Percentiles rank a stretch among this genome's conserved stretches.
These are phyloP conservation scores for Leptobrachium leishanense DNA, from an alignment of 2,113 vertebrate genomes.

Conservation along the genomic window DNA sequence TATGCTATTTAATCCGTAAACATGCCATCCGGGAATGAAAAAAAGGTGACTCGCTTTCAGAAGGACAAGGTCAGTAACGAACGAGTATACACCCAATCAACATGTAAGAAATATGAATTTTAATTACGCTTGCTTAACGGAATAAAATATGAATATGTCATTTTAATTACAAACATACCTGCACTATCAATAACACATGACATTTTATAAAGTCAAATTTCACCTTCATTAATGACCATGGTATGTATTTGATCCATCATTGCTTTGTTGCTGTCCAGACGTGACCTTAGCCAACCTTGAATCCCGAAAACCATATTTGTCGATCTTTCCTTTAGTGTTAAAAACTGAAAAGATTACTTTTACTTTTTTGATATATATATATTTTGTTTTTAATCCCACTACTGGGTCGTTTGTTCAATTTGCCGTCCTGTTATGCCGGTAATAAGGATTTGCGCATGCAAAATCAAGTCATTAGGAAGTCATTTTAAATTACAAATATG, in stretches of 20 bases:
- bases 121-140: no score
- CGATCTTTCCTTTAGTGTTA: constrained; percentile 15
- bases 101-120: no score
- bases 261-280: neutral
- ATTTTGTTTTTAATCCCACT: neutral
- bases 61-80: no score
- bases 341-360: constrained; percentile 18
- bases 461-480: constrained; percentile 13
- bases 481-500: constrained; percentile 43
- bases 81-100: no score
- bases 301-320: constrained; percentile 32
- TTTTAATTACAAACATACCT: neutral
- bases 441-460: neutral
- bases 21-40: no score
- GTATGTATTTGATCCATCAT: constrained; percentile 3
- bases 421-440: neutral
- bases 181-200: neutral
- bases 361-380: constrained; percentile 8
- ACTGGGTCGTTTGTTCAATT: neutral
- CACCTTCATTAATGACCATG: neutral
- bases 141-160: no score
- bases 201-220: no score
- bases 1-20: no score
- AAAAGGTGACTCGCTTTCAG: no score
- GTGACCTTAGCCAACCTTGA: constrained; percentile 35